phyloP scores from a whole-genome alignment of 2,113 vertebrate species.

The Fregetta grallaria region DNA sequence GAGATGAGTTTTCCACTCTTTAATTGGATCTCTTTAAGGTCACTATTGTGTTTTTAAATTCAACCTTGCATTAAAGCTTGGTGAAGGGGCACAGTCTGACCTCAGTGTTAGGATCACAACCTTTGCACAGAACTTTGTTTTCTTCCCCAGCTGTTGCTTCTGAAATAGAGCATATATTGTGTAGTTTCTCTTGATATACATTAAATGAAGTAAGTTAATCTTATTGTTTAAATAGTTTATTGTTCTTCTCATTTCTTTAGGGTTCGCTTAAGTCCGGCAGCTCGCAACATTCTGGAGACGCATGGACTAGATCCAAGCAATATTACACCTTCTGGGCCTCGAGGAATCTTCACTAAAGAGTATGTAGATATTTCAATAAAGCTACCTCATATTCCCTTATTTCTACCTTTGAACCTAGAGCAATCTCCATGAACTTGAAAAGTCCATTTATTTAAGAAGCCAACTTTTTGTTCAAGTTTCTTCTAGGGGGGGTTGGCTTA shows the following conservation, averaged over 20 bases:
- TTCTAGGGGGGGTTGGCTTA: neutral
- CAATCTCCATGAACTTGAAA: neutral
- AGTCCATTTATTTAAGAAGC: neutral
- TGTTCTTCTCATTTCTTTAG: conserved; percentile 64
- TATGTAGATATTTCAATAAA: conserved; percentile 72
- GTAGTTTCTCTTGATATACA: neutral
- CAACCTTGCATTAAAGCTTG: neutral
- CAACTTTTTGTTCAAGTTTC: neutral
- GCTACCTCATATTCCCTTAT: neutral
- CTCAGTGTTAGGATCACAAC: neutral
- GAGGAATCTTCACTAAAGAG: conserved; percentile 95
- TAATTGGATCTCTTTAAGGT: neutral
- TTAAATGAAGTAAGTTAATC: neutral
- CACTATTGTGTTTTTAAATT: neutral
- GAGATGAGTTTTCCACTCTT: neutral
- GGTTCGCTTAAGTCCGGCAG: conserved; percentile 91
- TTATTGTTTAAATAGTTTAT: neutral
- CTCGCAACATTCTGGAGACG: conserved; percentile 88
- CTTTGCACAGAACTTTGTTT: neutral
- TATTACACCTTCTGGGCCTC: conserved; percentile 83
- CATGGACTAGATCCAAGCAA: conserved; percentile 82
- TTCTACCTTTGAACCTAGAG: neutral
- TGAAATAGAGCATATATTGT: neutral
- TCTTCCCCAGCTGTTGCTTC: neutral
- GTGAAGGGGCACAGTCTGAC: neutral